A percentile compares a stretch with the other conserved stretches of the same genome.
phyloP scores from a whole-genome alignment of 2,113 vertebrate genomes.

The Tetraodon nigroviridis region DNA sequence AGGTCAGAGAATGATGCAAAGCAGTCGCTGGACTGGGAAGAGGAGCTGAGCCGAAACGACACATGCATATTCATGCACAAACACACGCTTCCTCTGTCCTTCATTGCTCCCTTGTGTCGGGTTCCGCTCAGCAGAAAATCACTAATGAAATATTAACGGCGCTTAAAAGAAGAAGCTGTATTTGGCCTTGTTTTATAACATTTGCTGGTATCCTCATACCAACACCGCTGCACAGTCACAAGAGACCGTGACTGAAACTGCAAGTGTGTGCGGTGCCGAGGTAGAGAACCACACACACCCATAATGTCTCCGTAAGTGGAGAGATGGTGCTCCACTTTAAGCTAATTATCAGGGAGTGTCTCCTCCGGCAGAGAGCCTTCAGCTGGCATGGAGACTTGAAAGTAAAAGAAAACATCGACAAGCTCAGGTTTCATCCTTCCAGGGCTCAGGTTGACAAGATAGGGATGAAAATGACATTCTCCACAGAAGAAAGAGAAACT shows the following conservation, averaged over 20 bases:
- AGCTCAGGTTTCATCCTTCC: background rate
- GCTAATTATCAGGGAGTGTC: conserved; percentile 49
- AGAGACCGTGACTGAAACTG: background rate
- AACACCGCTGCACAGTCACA: background rate
- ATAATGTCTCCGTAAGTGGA: conserved; percentile 45
- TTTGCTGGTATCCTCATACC: background rate
- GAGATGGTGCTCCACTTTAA: conserved; percentile 40
- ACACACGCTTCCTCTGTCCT: background rate
- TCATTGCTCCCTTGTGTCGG: conserved; percentile 2
- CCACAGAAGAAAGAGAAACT: too few relatives aligned
- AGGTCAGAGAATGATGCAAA: conserved; percentile 39
- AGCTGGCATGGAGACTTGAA: background rate
- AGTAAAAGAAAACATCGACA: background rate
- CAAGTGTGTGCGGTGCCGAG: background rate
- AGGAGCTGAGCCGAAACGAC: background rate
- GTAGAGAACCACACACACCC: conserved; percentile 20
- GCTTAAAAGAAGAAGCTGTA: background rate
- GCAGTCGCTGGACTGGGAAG: conserved; percentile 32
- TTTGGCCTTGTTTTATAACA: conserved; percentile 15
- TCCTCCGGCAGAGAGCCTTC: conserved; percentile 1
- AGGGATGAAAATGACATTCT: too few relatives aligned
- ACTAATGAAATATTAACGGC: conserved; percentile 36
- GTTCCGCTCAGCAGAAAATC: background rate
- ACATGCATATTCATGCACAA: conserved; percentile 19
- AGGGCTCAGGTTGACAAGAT: background rate